Evolutionary conservation across 2,797 vertebrate species (phyloP).

Genomic region (Neoniphon sammara): DNA sequence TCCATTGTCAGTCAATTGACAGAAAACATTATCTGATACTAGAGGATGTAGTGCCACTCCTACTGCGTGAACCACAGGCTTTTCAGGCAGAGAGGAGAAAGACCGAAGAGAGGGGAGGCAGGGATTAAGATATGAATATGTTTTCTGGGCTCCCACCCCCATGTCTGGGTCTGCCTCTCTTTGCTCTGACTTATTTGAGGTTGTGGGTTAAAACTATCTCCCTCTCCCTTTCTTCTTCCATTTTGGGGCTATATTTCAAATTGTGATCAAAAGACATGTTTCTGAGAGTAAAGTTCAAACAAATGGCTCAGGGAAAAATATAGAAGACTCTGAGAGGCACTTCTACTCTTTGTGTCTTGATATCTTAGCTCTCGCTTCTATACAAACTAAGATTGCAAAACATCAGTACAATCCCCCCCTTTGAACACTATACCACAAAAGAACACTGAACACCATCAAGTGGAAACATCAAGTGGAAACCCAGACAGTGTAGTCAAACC

Average conservation of each 20-base stretch:
- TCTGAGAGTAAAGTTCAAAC: not conserved
- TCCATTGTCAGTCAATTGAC: slow-evolving; percentile 11
- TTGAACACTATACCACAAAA: not conserved
- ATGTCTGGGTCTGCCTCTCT: not conserved
- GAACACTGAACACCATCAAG: not conserved
- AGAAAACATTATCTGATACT: not conserved
- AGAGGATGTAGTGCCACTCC: not conserved
- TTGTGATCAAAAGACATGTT: not conserved
- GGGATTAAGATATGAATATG: slow-evolving; percentile 1
- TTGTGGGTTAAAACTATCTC: not conserved
- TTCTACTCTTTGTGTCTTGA: not conserved
- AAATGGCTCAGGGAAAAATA: not conserved
- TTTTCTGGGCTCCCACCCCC: not conserved
- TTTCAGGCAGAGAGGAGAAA: not conserved
- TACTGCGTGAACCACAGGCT: not conserved
- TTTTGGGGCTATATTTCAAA: not conserved
- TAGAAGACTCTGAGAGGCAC: not conserved
- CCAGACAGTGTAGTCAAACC: not conserved
- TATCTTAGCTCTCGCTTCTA: not conserved
- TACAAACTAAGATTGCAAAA: not conserved
- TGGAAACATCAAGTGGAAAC: not conserved
- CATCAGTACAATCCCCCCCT: not conserved
- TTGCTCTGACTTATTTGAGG: not conserved
- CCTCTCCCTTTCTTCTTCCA: not conserved
- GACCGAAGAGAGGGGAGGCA: not conserved